Percentiles rank a stretch among this genome's conserved stretches.
Evolutionary conservation across 2,888 invertebrate species (phyloP).

Genomic region (Meganola albula): DNA sequence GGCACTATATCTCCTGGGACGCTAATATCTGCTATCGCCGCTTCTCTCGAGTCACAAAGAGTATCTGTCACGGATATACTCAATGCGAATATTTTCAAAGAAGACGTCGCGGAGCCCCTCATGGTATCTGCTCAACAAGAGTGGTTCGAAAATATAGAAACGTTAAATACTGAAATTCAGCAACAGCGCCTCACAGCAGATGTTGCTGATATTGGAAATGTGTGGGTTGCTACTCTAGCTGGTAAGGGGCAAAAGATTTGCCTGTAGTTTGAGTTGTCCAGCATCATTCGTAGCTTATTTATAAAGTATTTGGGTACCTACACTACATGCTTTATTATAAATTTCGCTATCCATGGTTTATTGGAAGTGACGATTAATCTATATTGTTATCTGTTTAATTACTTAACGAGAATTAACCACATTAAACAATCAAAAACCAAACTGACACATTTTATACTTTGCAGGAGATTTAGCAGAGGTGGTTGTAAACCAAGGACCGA

Average conservation of each 20-base stretch:
- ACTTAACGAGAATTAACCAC: no score
- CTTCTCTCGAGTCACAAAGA: constrained; percentile 78
- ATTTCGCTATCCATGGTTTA: no score
- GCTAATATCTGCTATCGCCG: constrained; percentile 78
- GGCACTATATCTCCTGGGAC: constrained; percentile 79
- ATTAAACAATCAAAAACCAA: no score
- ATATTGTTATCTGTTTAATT: no score
- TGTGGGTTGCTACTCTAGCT: constrained; percentile 80
- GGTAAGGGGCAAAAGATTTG: no score
- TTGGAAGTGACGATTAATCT: no score
- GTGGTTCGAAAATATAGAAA: constrained; percentile 56
- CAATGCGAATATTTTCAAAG: constrained; percentile 55
- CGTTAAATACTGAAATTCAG: constrained; percentile 31
- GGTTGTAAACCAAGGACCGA: constrained; percentile 80
- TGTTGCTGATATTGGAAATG: constrained; percentile 68
- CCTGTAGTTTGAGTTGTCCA: no score
- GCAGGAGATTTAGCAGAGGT: constrained; percentile 83
- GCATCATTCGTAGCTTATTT: not conserved
- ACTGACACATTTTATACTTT: no score
- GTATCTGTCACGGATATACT: constrained; percentile 71
- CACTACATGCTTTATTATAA: no score
- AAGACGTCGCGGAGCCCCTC: constrained; percentile 56
- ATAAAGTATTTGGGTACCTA: constrained; percentile 20
- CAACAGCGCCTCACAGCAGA: constrained; percentile 23
- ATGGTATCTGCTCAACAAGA: constrained; percentile 54